These are phyloP conservation scores for Microtus pennsylvanicus DNA, from an alignment of 2,113 vertebrate species.

Conservation along the genomic window DNA sequence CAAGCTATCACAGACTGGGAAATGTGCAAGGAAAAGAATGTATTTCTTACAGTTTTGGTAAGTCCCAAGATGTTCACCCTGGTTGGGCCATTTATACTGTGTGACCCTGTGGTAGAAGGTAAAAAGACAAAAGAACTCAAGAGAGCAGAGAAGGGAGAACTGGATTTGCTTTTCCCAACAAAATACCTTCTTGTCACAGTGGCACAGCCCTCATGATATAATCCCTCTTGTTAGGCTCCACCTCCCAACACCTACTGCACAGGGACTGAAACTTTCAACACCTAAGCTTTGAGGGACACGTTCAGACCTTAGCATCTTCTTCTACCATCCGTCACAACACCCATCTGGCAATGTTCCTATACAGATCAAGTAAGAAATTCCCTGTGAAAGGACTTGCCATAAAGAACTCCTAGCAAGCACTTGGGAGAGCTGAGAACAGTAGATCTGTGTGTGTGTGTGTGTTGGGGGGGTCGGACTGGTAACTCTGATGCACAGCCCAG, in stretches of 20 bases:
- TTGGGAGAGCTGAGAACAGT: background rate
- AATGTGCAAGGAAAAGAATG: background rate
- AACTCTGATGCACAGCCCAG: fast-evolving
- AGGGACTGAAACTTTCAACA: background rate
- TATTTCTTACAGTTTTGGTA: background rate
- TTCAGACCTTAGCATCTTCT: background rate
- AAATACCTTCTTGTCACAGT: background rate
- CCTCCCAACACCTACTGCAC: too few relatives aligned
- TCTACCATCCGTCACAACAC: background rate
- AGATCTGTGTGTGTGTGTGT: too few relatives aligned
- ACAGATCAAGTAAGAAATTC: background rate
- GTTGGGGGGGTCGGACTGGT: background rate
- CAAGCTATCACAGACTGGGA: background rate
- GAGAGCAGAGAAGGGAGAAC: background rate
- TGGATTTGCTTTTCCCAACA: background rate
- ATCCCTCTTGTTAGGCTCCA: background rate
- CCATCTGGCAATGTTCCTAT: background rate
- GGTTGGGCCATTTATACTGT: background rate
- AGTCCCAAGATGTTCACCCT: background rate
- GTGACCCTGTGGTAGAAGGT: background rate
- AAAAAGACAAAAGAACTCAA: background rate
- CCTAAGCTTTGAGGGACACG: background rate
- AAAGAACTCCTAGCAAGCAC: background rate
- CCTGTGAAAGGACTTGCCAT: background rate
- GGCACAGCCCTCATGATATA: background rate